Percentiles rank a stretch among this genome's conserved stretches.
These are phyloP conservation scores for Epistrophe eligans DNA, from an alignment of 2,888 invertebrate genomes.

Conservation along the genomic window DNA sequence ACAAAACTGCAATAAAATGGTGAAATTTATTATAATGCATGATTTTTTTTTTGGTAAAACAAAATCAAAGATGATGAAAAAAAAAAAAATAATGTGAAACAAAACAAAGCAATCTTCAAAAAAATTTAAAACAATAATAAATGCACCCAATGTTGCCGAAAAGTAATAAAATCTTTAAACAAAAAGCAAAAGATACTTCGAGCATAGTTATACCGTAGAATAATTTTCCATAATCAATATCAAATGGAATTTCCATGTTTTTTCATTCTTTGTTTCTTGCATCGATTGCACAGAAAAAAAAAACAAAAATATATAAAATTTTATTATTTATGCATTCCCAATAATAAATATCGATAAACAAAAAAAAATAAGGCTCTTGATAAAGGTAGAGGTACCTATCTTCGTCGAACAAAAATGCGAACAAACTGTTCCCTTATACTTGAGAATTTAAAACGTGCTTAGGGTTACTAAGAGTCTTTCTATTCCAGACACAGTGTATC, in stretches of 20 bases:
- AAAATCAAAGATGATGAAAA: neutral
- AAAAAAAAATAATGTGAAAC: constrained; percentile 3
- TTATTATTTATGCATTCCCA: constrained; percentile 62
- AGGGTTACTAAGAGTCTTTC: constrained; percentile 34
- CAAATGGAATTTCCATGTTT: constrained; percentile 68
- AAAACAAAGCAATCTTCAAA: neutral
- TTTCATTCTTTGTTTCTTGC: constrained; percentile 6
- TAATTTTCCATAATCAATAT: constrained; percentile 69
- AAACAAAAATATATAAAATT: constrained; percentile 3
- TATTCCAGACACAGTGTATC: constrained; percentile 46
- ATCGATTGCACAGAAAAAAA: constrained; percentile 29
- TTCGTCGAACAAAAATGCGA: constrained; percentile 41
- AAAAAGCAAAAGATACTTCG: neutral
- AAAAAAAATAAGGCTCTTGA: constrained; percentile 3
- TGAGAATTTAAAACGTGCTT: constrained; percentile 57
- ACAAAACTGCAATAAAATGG: constrained; percentile 61
- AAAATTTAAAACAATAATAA: constrained; percentile 18
- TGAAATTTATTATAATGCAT: constrained; percentile 63
- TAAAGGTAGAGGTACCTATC: neutral
- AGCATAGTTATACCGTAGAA: constrained; percentile 21
- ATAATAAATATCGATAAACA: constrained; percentile 28
- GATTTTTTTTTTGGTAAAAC: constrained; percentile 15
- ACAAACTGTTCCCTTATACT: constrained; percentile 54
- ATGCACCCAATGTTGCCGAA: constrained; percentile 17
- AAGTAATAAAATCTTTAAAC: constrained; percentile 15